These are phyloP conservation scores for Lagenorhynchus albirostris DNA, from an alignment of 2,113 vertebrate genomes.

Conservation along the genomic window DNA sequence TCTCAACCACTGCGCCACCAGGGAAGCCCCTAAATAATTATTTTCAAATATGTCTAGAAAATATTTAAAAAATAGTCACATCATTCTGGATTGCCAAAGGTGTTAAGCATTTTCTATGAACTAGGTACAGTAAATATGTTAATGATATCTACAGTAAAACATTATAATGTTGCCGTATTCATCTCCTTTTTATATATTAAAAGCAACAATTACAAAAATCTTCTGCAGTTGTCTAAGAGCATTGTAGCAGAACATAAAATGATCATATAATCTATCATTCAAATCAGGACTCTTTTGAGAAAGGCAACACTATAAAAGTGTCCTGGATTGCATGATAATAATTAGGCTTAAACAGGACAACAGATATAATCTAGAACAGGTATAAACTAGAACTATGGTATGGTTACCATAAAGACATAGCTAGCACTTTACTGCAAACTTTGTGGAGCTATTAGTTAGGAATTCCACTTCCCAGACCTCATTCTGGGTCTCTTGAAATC, in stretches of 20 bases:
- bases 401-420: background rate
- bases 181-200: background rate
- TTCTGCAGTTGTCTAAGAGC: background rate
- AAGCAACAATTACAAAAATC: background rate
- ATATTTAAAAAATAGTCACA: background rate
- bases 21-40: background rate
- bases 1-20: no score
- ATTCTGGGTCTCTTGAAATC: background rate
- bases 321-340: background rate
- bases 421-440: background rate
- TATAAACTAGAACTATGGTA: background rate
- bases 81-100: background rate
- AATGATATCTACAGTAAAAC: background rate
- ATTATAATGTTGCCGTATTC: background rate
- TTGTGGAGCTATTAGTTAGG: background rate
- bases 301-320: background rate
- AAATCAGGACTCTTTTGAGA: background rate
- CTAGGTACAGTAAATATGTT: background rate
- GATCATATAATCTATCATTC: background rate
- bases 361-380: background rate
- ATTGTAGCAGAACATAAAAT: background rate
- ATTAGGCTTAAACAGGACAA: background rate
- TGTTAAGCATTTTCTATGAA: background rate
- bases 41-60: slow-evolving; percentile 11
- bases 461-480: background rate